These are phyloP conservation scores for Pedetes capensis DNA, from an alignment of 2,113 vertebrate species.

Conservation along the genomic window DNA sequence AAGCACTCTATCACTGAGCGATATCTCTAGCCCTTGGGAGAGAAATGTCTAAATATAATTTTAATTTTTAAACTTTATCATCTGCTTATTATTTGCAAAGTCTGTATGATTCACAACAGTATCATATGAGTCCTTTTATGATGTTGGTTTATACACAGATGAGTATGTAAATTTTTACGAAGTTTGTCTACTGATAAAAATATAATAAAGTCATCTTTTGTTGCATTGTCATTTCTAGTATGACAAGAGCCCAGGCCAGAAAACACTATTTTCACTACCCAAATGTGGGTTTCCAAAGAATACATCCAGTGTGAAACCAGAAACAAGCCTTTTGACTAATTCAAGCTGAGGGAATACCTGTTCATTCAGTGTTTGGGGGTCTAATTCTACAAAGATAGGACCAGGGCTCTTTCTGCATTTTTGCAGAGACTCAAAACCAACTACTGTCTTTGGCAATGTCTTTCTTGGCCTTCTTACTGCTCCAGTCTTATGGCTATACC, in stretches of 20 bases:
- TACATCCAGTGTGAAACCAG: background rate
- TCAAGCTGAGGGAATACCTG: background rate
- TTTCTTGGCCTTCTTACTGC: background rate
- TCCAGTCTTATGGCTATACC: background rate
- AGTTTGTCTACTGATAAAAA: conserved; percentile 69
- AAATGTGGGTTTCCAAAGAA: conserved; percentile 46
- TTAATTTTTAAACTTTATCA: conserved; percentile 15
- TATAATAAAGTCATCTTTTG: conserved; percentile 59
- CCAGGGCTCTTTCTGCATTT: background rate
- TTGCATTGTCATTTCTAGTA: conserved; percentile 59
- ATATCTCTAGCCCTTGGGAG: no score
- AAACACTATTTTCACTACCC: conserved; percentile 31
- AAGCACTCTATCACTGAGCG: no score
- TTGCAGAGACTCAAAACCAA: background rate
- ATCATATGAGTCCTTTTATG: background rate
- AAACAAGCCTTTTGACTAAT: conserved; percentile 10
- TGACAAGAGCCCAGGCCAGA: background rate
- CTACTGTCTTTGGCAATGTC: background rate
- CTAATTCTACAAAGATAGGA: conserved; percentile 23
- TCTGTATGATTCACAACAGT: conserved; percentile 42
- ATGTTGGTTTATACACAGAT: conserved; percentile 40
- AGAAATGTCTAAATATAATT: no score
- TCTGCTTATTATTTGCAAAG: conserved; percentile 15
- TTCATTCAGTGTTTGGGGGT: background rate
- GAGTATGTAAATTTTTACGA: conserved; percentile 64